Percentiles rank a stretch among this genome's conserved stretches.
Conservation (phyloP, 1,140 invertebrate species). For the Papilio aristodemus region DNA sequence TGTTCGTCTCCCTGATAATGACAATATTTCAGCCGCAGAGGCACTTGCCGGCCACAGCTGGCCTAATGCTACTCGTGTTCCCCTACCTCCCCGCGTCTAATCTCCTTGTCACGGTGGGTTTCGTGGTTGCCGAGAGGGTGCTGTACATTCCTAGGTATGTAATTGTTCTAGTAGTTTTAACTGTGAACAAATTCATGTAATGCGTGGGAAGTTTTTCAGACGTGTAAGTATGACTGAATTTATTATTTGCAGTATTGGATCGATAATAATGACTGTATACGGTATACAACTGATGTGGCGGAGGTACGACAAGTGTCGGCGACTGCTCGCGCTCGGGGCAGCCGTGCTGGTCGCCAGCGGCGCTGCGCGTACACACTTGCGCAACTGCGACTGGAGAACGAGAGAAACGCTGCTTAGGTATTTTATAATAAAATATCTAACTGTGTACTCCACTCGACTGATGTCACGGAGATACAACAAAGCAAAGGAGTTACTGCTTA, state of each 20-base stretch:
- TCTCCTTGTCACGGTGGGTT: slow-evolving; percentile 93
- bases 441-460: accelerated
- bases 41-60: slow-evolving; percentile 83
- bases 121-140: slow-evolving; percentile 94
- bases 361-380: slow-evolving; percentile 83
- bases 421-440: slow-evolving; percentile 32
- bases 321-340: slow-evolving; percentile 69
- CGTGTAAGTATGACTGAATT: not conserved
- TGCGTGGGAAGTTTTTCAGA: too few relatives aligned
- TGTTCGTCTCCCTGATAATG: not conserved
- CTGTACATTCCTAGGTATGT: slow-evolving; percentile 92
- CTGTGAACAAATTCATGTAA: not conserved
- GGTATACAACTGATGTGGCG: slow-evolving; percentile 84
- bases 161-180: not conserved
- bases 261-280: slow-evolving; percentile 83
- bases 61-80: slow-evolving; percentile 85
- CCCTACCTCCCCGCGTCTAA: slow-evolving; percentile 94
- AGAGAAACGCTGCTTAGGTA: slow-evolving; percentile 88
- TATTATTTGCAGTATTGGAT: slow-evolving; percentile 83
- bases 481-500: too few relatives aligned
- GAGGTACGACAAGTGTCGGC: slow-evolving; percentile 62
- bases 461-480: too few relatives aligned
- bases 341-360: slow-evolving; percentile 82
- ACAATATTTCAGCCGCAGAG: slow-evolving; percentile 62
- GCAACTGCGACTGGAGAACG: slow-evolving; percentile 90